These are phyloP conservation scores for Alfaro cultratus DNA, from an alignment of 2,797 vertebrate species.

Conservation along the genomic window DNA sequence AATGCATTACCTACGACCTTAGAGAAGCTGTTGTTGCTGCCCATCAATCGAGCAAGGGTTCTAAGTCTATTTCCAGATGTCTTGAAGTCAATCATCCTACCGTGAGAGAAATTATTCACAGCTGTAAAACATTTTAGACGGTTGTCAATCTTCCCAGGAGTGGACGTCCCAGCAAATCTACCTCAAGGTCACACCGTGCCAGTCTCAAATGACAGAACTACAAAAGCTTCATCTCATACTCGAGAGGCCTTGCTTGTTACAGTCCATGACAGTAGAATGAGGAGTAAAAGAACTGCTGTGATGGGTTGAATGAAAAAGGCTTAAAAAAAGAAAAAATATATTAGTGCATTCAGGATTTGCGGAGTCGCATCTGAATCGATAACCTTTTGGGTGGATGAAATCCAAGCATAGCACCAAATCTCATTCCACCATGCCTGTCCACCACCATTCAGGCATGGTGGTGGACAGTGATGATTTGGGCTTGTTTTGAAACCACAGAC, in stretches of 20 bases:
- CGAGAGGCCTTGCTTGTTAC: neutral
- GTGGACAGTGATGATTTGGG: neutral
- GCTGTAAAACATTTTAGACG: neutral
- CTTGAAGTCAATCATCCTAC: neutral
- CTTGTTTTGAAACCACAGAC: neutral
- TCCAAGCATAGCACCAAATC: neutral
- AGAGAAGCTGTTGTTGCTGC: neutral
- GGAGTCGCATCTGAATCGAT: neutral
- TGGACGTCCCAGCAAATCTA: slow-evolving; percentile 1
- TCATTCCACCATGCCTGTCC: neutral
- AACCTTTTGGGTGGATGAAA: neutral
- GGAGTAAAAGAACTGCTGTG: neutral
- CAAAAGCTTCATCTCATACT: neutral
- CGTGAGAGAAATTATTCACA: slow-evolving; percentile 1
- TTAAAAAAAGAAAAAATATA: neutral
- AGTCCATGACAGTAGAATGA: neutral
- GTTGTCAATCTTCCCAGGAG: neutral
- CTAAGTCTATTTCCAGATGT: slow-evolving; percentile 1
- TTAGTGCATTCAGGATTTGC: neutral
- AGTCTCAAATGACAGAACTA: neutral
- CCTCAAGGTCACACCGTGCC: neutral
- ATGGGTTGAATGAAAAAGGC: neutral
- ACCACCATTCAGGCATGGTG: neutral
- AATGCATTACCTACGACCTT: neutral
- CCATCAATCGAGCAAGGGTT: neutral